A percentile compares a stretch with the other conserved stretches of the same genome.
Conservation (phyloP, 2,113 vertebrate genomes). For the Lota lota region DNA sequence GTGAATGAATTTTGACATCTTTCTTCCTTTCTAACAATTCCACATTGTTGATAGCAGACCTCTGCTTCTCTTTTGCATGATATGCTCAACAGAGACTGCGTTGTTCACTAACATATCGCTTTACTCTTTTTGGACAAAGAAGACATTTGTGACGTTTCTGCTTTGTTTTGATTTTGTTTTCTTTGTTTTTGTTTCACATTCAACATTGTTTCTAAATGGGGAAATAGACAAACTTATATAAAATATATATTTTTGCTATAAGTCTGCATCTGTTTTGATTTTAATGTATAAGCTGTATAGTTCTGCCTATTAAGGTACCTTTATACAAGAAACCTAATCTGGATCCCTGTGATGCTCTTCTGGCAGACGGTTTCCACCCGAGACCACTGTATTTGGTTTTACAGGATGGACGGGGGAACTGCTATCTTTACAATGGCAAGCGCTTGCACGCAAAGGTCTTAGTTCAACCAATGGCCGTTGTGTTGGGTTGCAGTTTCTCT, state of each 20-base stretch:
- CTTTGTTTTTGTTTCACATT: constrained; percentile 34
- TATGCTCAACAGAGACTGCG: constrained; percentile 50
- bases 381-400: constrained; percentile 31
- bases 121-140: constrained; percentile 58
- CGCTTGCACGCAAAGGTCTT: constrained; percentile 20
- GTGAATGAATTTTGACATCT: constrained; percentile 19
- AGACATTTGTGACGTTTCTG: constrained; percentile 68
- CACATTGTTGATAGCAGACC: constrained; percentile 37
- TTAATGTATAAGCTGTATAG: constrained; percentile 73
- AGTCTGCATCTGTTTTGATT: constrained; percentile 72
- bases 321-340: constrained; percentile 40
- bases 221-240: constrained; percentile 63
- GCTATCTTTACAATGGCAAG: constrained; percentile 21
- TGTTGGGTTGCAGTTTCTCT: not conserved
- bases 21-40: constrained; percentile 34
- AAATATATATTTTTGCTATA: constrained; percentile 82
- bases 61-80: constrained; percentile 69
- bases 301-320: constrained; percentile 56
- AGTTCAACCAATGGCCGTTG: constrained; percentile 19
- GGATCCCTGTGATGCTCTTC: constrained; percentile 34
- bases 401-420: constrained; percentile 21
- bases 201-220: constrained; percentile 50
- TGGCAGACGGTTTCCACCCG: constrained; percentile 49
- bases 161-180: constrained; percentile 33
- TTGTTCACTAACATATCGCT: constrained; percentile 67